A percentile compares a stretch with the other conserved stretches of the same genome.
phyloP scores from a whole-genome alignment of 2,888 invertebrate genomes.

The Limulus polyphemus region DNA sequence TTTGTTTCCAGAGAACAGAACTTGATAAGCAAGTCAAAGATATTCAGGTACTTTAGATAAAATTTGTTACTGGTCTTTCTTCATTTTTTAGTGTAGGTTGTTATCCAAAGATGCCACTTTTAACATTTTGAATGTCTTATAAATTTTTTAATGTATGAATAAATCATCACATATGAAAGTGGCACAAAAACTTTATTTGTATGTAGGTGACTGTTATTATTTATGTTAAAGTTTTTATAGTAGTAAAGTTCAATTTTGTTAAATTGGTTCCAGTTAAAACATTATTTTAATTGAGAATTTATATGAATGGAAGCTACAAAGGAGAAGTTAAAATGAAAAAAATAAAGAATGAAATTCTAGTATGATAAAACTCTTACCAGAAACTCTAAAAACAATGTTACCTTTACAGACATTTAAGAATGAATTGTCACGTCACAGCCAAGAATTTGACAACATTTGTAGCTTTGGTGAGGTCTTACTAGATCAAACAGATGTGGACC shows the following conservation, averaged over 20 bases:
- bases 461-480: slow-evolving; percentile 77
- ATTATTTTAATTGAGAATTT: no score
- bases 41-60: slow-evolving; percentile 37
- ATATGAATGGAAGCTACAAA: no score
- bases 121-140: neutral
- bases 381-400: neutral
- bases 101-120: no score
- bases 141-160: no score
- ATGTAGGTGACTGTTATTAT: no score
- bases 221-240: no score
- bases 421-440: slow-evolving; percentile 84
- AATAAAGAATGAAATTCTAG: neutral
- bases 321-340: no score
- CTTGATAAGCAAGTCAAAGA: slow-evolving; percentile 78
- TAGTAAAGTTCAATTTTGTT: no score
- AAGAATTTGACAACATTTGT: slow-evolving; percentile 80
- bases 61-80: neutral
- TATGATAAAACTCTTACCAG: neutral
- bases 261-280: no score
- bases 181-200: no score
- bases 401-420: slow-evolving; percentile 58
- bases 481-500: slow-evolving; percentile 75
- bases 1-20: slow-evolving; percentile 63
- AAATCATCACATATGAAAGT: no score
- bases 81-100: no score